Evolutionary conservation across 1,140 invertebrate genomes (phyloP), one percentile per base, ranked within the genome.

Genomic region (Pinna nobilis): DNA sequence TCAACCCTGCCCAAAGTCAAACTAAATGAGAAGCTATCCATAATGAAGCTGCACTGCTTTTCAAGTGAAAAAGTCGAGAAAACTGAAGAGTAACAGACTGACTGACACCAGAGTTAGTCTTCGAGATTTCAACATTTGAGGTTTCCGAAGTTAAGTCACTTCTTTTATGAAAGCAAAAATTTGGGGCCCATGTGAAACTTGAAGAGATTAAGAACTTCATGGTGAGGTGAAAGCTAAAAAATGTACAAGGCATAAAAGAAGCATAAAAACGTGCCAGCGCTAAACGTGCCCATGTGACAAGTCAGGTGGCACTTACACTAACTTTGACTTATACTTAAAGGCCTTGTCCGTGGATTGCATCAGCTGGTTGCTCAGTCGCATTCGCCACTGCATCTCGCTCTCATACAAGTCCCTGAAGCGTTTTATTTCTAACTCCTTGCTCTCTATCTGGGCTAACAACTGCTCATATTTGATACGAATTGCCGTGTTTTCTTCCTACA

Each of bases 371-470:
- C 77, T 80, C 1, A 87, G 70, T 25, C 81, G 73, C 73, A 84
- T 80, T 20, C 84, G 55, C 81, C 82, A 85, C 50, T 83, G 82
- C 81, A 85, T 82, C 69, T 87, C 86, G 35, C 77, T 83, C 59
- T 87, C 85, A 59, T 86, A 86, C 4, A 86, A 74, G 28, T 86
- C 83, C 32, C 76, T 69, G 70, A 75, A 84, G 23, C 82, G 76
- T 32, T 76, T 78, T 1, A 76, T 75, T 53, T 87, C 85, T 66
- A 82, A 74, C 18, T 87, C 84, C 32, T 80, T 78, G 6, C 75
- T 86, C 68, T 85, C 81, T 44, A 71, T 74, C 67, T 84, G 74
- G 11, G 84, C 79, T 9, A 82, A 25, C 0, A 82, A 70, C 64
- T 86, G 79, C 51, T 86, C 81, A 57, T 81, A 84, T 49, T 82